Evolutionary conservation across 2,888 invertebrate genomes (phyloP).

Genomic region (Temnothorax rugatulus): DNA sequence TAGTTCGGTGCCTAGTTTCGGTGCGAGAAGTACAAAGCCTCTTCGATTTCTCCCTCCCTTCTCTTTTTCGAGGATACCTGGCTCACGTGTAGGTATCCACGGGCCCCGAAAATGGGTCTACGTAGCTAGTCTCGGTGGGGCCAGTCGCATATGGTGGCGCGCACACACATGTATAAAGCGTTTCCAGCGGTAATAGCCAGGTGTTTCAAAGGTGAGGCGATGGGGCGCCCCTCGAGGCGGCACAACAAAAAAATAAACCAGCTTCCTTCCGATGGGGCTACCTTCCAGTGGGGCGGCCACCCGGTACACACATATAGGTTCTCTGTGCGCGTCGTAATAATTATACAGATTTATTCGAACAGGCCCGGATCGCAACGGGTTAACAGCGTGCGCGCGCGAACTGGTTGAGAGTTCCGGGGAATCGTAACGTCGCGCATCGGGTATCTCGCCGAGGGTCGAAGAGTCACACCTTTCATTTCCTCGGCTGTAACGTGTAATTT

Average conservation of each 20-base stretch:
- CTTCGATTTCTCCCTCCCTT: conserved; percentile 38
- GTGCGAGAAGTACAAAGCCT: conserved; percentile 53
- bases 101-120: conserved; percentile 84
- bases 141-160: conserved; percentile 83
- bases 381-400: conserved; percentile 56
- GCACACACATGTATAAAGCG: conserved; percentile 76
- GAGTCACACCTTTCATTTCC: conserved; percentile 75
- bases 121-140: conserved; percentile 85
- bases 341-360: conserved; percentile 80
- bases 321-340: conserved; percentile 70
- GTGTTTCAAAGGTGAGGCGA: conserved; percentile 85
- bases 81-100: conserved; percentile 81
- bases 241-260: conserved; percentile 82
- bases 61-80: conserved; percentile 63
- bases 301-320: conserved; percentile 66
- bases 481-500: conserved; percentile 71
- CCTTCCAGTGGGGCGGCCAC: conserved; percentile 67
- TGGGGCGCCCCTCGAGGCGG: conserved; percentile 79
- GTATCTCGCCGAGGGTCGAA: conserved; percentile 50
- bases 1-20: conserved; percentile 43
- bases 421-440: conserved; percentile 64
- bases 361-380: conserved; percentile 70
- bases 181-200: conserved; percentile 84
- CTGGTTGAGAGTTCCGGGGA: conserved; percentile 69
- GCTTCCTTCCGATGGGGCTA: conserved; percentile 83